phyloP scores from a whole-genome alignment of 2,113 vertebrate species.

The Paedocypris sp. region DNA sequence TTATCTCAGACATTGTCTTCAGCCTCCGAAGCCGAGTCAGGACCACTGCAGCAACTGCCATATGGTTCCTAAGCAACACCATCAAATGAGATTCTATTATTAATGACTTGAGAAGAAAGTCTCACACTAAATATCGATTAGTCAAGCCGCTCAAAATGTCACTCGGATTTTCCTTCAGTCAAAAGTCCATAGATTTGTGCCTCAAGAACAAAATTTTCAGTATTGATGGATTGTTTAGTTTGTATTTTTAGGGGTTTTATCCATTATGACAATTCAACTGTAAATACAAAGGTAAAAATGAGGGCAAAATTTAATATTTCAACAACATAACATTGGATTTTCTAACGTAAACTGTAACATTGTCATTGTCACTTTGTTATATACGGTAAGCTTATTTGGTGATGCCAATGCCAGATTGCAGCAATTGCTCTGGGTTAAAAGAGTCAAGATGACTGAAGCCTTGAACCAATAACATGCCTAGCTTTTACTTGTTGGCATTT shows the following conservation, averaged over 20 bases:
- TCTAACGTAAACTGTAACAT: too few species aligned
- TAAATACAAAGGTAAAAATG: too few species aligned
- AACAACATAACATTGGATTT: too few species aligned
- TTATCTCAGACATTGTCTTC: neutral
- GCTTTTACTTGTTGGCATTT: too few species aligned
- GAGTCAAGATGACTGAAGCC: too few species aligned
- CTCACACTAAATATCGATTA: conserved; percentile 12
- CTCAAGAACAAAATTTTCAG: neutral
- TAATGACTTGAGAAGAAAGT: conserved; percentile 16
- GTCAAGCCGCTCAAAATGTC: conserved; percentile 12
- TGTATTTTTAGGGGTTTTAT: neutral
- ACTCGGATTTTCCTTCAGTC: neutral
- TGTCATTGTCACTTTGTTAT: too few species aligned
- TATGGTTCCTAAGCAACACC: conserved; percentile 21
- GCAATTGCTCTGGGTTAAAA: too few species aligned
- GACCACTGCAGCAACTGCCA: neutral
- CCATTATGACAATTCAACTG: too few species aligned
- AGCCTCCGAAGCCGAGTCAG: neutral
- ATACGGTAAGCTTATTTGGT: too few species aligned
- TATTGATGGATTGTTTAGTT: neutral
- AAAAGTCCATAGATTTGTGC: neutral
- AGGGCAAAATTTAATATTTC: too few species aligned
- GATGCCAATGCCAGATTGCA: too few species aligned
- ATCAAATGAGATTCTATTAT: conserved; percentile 17
- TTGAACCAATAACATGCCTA: too few species aligned